These are phyloP conservation scores for Cryptotis parvus DNA, from an alignment of 2,113 vertebrate species.

Conservation along the genomic window DNA sequence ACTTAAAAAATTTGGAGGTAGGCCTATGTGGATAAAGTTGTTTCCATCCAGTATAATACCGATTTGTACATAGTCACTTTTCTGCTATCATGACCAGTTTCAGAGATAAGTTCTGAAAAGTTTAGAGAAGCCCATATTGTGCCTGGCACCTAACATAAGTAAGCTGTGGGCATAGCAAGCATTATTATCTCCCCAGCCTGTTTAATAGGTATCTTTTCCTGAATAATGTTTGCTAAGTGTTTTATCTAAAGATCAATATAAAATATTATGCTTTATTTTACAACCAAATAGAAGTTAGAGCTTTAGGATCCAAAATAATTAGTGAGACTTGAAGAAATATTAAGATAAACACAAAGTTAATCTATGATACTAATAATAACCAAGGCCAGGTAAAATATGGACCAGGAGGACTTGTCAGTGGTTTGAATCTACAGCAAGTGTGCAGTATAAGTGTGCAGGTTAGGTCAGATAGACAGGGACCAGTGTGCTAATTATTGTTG, in stretches of 20 bases:
- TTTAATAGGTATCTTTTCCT: background rate
- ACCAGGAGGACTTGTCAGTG: no score
- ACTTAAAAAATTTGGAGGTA: background rate
- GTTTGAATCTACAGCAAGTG: no score
- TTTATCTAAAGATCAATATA: background rate
- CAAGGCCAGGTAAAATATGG: no score
- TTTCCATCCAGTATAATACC: background rate
- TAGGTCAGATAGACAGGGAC: no score
- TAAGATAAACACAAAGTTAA: constrained; percentile 26
- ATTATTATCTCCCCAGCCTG: no score
- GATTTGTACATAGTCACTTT: background rate
- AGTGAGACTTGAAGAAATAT: background rate
- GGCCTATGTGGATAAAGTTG: background rate
- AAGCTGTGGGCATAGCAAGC: no score
- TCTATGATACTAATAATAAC: no score
- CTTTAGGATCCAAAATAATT: background rate
- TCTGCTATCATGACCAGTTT: background rate
- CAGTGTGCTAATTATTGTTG: no score
- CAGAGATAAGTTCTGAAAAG: no score
- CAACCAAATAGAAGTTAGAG: background rate
- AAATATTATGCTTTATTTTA: background rate
- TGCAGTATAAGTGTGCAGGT: no score
- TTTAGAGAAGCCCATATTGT: no score
- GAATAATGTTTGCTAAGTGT: background rate
- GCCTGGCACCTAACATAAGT: background rate